A percentile compares a stretch with the other conserved stretches of the same genome.
Evolutionary conservation across 2,888 invertebrate species (phyloP).

Genomic region (Keiferia lycopersicella): DNA sequence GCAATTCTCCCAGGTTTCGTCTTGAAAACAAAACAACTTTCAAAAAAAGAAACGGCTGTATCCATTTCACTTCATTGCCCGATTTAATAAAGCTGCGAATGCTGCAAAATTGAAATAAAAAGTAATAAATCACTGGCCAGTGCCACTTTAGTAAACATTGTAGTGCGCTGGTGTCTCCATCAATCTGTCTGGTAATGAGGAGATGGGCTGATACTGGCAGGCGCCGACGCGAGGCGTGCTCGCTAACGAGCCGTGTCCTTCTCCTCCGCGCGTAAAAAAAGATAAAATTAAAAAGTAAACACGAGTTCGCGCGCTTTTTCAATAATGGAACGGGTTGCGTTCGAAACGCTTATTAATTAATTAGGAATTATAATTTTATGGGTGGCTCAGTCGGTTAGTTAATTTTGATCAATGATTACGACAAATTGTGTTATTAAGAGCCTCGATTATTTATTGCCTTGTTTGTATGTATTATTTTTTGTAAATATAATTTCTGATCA

Average conservation of each 20-base stretch:
- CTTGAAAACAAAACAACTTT: not conserved
- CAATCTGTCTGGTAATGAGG: slow-evolving; percentile 58
- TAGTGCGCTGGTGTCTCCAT: slow-evolving; percentile 39
- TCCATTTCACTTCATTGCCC: not conserved
- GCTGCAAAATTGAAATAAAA: not conserved
- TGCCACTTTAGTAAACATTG: slow-evolving; percentile 14
- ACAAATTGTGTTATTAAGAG: slow-evolving; percentile 4
- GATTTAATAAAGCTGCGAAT: slow-evolving; percentile 4
- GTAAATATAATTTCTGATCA: not conserved
- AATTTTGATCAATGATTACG: slow-evolving; percentile 1
- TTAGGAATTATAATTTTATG: not conserved
- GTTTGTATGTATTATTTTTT: not conserved
- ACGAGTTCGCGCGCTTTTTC: slow-evolving; percentile 29
- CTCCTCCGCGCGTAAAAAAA: slow-evolving; percentile 34
- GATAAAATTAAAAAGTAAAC: slow-evolving; percentile 29
- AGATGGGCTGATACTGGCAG: slow-evolving; percentile 59
- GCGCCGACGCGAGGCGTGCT: slow-evolving; percentile 48
- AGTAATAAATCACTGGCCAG: not conserved
- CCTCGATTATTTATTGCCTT: slow-evolving; percentile 14
- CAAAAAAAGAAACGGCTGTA: not conserved
- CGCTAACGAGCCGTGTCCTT: slow-evolving; percentile 56
- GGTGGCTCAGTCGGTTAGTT: not conserved
- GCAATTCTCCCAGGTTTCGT: not conserved
- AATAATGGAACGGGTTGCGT: slow-evolving; percentile 11
- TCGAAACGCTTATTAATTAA: slow-evolving; percentile 10